Conservation (phyloP, 2,113 vertebrate species). For the Telmatochromis sp. region DNA sequence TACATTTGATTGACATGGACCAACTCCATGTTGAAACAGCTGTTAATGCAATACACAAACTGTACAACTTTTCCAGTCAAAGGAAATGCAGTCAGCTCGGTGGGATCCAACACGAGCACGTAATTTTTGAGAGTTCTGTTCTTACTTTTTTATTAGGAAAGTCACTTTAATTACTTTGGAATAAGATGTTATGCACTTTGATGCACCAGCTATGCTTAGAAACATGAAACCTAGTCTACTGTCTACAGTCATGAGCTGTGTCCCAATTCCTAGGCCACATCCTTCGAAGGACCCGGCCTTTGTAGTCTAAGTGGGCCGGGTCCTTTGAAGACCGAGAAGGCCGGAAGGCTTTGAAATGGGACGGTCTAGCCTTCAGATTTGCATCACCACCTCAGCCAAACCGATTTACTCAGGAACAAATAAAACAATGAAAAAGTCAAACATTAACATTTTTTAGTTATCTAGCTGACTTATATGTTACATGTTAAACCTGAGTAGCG, state of each 20-base stretch:
- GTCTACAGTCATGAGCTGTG: not conserved
- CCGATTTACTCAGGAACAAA: not conserved
- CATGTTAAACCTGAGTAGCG: not conserved
- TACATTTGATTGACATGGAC: not conserved
- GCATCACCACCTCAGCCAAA: not conserved
- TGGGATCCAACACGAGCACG: not conserved
- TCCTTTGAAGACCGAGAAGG: not conserved
- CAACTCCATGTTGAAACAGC: not conserved
- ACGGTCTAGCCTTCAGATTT: not conserved
- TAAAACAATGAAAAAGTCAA: not conserved
- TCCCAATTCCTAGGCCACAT: not conserved
- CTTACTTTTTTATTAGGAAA: not conserved
- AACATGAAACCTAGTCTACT: not conserved
- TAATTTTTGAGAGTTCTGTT: not conserved
- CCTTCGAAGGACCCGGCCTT: not conserved
- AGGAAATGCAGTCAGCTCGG: not conserved
- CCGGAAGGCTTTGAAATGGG: not conserved
- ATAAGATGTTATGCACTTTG: not conserved
- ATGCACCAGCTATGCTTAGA: not conserved
- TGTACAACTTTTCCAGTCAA: not conserved
- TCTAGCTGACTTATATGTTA: not conserved
- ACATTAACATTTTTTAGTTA: not conserved
- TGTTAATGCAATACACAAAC: not conserved
- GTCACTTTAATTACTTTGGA: not conserved
- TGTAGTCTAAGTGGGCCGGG: not conserved